A percentile compares a stretch with the other conserved stretches of the same genome.
These are phyloP conservation scores for Gavia stellata DNA, from an alignment of 2,113 vertebrate species.

Conservation along the genomic window DNA sequence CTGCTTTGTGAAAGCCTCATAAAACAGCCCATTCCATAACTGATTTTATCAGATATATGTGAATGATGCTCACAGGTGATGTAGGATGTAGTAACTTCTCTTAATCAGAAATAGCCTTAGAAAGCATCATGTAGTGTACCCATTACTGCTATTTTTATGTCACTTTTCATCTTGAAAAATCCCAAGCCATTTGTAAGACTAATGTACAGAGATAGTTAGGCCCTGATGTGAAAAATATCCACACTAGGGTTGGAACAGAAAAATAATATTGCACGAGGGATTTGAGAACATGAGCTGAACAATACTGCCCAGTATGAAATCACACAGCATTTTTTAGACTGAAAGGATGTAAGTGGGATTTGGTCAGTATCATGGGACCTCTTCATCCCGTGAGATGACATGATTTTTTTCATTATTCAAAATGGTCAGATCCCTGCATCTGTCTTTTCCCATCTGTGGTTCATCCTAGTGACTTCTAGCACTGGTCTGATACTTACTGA, in stretches of 20 bases:
- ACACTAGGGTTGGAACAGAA: neutral
- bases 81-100: neutral
- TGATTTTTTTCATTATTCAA: neutral
- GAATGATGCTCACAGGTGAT: neutral
- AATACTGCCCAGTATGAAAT: neutral
- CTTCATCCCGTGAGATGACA: fast-evolving
- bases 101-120: neutral
- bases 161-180: neutral
- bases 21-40: neutral
- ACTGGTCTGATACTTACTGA: neutral
- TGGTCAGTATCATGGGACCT: neutral
- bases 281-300: neutral
- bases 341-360: neutral
- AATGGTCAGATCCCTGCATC: neutral
- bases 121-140: neutral
- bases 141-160: neutral
- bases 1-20: neutral
- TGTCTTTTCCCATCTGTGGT: neutral
- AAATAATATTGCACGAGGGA: fast-evolving
- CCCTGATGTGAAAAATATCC: neutral
- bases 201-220: neutral
- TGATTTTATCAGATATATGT: neutral
- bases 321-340: neutral
- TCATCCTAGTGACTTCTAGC: neutral
- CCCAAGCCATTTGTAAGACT: neutral